Base-by-base conservation (phyloP, 2,888 invertebrate species). In the Geophilus truncorum region DNA sequence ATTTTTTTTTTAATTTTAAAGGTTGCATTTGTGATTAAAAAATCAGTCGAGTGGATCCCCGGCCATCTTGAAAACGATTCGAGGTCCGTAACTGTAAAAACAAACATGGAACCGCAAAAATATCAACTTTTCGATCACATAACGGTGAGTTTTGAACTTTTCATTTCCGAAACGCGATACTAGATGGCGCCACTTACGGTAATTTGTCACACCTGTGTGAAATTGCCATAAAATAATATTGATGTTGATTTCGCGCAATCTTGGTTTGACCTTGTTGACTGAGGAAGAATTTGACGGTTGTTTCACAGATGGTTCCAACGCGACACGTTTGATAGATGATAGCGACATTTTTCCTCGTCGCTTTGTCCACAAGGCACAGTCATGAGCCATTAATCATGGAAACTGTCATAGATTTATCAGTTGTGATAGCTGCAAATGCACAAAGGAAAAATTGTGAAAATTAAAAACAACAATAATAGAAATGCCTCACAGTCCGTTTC, bases 81-180 rank as follows among this genome's bases (percentile, higher is more conserved):
- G 9, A 82, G 83, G 5, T 81, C 81, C 5, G 80, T 86, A 10
- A 84, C 83, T 21, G 85, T 86, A 0, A 82, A 84, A 81, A 84
- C 84, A 80, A 78, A 81, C 34, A 82, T 82, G 77, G 85, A 85
- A 5, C 80, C 82, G 18, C 85, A 86, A 79, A 83, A 83, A 12
- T 87, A 86, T 82, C 81, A 80, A 18, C 83, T 87, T 3, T 85
- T 87, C 81, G 85, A 87, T 81, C 87, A 87, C 81, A 83, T 87
- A 79, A 86, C 85, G 10, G 86, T 87, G 82, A 84, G 84, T 83
- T 81, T 15, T n/a, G n/a, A n/a, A n/a, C n/a, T n/a, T n/a, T n/a
- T n/a, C n/a, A n/a, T n/a, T n/a, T n/a, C n/a, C n/a, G n/a, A n/a
- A n/a, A 40, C 9, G 3, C 10, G 40, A 40, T 12, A 40, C 5